Conservation (phyloP, 1,140 invertebrate genomes). For the Bursaphelenchus mucronatus region DNA sequence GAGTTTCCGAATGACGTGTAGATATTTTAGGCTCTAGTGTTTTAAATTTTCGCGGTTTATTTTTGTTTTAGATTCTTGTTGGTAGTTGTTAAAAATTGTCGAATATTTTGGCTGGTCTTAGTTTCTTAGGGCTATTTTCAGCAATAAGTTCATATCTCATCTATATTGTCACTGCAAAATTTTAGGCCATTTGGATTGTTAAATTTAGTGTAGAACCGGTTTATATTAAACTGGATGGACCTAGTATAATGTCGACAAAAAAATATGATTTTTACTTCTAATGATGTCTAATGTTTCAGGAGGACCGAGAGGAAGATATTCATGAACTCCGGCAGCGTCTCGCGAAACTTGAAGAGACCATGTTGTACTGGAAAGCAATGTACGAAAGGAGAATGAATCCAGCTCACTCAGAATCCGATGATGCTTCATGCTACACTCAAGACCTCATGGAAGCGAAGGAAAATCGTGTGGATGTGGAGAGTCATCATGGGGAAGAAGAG, state of each 20-base stretch:
- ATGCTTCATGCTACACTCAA: background rate
- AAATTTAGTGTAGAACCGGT: no score
- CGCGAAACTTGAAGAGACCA: background rate
- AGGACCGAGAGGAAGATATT: conserved; percentile 9
- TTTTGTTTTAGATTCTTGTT: no score
- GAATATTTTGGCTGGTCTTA: no score
- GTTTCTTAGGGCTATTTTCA: no score
- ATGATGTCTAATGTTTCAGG: background rate
- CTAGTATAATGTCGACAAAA: no score
- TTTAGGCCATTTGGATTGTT: background rate
- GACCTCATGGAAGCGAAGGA: background rate
- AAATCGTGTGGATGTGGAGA: background rate
- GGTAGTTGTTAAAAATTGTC: no score
- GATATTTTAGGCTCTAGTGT: no score
- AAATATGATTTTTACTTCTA: no score
- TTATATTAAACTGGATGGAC: no score
- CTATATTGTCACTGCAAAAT: background rate
- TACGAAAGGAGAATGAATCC: conserved; percentile 10
- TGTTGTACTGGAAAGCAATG: conserved; percentile 5
- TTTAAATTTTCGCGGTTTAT: no score
- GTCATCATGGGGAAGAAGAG: background rate
- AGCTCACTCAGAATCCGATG: background rate
- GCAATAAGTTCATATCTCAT: no score
- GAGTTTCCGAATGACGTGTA: no score
- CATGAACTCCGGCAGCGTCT: background rate